Percentiles rank a stretch among this genome's conserved stretches.
Conservation (phyloP, 92 coral and sea anemone species). For the Chrysogorgia sp. region DNA sequence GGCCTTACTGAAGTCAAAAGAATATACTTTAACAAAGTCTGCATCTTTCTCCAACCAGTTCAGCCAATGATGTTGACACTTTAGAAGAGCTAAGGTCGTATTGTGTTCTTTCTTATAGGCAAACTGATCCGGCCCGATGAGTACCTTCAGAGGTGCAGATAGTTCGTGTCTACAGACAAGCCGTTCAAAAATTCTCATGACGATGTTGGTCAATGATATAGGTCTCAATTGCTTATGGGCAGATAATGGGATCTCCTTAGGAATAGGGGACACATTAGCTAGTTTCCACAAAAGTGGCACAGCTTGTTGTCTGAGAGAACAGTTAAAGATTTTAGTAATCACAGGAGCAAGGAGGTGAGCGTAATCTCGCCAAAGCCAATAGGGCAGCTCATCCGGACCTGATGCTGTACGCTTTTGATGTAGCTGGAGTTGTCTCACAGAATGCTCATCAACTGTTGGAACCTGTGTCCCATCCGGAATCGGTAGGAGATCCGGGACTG, state of each 20-base stretch:
- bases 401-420: constrained; percentile 52
- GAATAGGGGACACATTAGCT: constrained; percentile 47
- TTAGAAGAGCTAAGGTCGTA: no score
- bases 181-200: constrained; percentile 60
- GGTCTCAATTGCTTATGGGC: constrained; percentile 53
- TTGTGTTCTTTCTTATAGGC: no score
- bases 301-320: constrained; percentile 37
- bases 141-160: no score
- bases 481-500: constrained; percentile 48
- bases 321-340: constrained; percentile 53
- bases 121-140: no score
- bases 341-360: constrained; percentile 57
- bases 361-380: constrained; percentile 65
- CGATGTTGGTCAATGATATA: constrained; percentile 60
- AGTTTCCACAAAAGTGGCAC: constrained; percentile 57
- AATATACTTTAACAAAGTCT: no score
- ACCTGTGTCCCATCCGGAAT: constrained; percentile 46
- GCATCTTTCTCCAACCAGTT: no score
- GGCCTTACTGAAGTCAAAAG: no score
- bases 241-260: constrained; percentile 37
- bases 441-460: constrained; percentile 37
- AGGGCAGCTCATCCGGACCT: constrained; percentile 64
- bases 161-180: no score
- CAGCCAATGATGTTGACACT: no score
- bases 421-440: constrained; percentile 29